Conservation (phyloP, 2,797 vertebrate species). For the Chrysocyon brachyurus region DNA sequence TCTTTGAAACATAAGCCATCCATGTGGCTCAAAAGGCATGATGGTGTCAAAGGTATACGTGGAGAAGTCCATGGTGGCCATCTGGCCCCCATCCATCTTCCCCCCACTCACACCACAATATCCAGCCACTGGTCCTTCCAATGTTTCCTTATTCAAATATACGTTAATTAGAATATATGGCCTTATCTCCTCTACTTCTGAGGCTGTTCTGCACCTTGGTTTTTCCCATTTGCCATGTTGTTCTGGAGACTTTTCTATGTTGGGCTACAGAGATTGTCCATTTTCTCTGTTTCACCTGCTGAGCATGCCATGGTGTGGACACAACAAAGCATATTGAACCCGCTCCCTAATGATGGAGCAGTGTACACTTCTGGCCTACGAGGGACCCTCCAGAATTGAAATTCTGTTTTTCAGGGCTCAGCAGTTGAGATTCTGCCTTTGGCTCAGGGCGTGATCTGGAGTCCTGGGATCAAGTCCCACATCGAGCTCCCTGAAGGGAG, state of each 20-base stretch:
- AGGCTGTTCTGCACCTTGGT: not conserved
- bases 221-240: rapidly evolving
- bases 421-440: too few species aligned
- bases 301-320: rapidly evolving
- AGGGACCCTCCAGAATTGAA: slow-evolving; percentile 33
- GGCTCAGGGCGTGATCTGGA: too few species aligned
- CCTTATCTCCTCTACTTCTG: too few species aligned
- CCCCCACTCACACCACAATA: too few species aligned
- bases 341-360: too few species aligned
- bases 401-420: not conserved
- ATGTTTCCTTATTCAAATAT: not conserved
- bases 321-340: not conserved
- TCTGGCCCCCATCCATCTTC: not conserved
- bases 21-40: not conserved
- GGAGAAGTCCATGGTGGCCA: not conserved
- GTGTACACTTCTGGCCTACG: not conserved
- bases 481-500: too few species aligned
- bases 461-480: too few species aligned
- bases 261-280: not conserved
- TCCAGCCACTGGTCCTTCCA: not conserved
- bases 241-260: not conserved
- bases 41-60: not conserved
- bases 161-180: not conserved
- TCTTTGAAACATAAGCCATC: not conserved
- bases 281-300: not conserved